Base-by-base conservation (phyloP, 2,888 invertebrate species). In the Tinea semifulvella region DNA sequence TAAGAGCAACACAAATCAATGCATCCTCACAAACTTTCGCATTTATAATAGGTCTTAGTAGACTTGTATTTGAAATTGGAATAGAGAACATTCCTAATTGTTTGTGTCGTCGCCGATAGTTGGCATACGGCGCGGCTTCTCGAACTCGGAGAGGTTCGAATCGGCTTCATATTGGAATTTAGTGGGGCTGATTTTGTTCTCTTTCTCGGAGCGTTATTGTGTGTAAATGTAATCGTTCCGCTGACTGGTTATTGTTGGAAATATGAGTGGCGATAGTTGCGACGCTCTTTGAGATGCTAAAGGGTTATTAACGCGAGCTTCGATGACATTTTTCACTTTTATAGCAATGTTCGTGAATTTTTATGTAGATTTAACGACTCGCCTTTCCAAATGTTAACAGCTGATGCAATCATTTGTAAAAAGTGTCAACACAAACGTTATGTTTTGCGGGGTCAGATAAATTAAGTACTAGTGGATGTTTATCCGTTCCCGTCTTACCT, bases 161-260 rank as follows among this genome's bases (percentile, higher is more conserved):
- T 13, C 26, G 63, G 67, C 73, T 72, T 76, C 70, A 74, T 72
- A 70, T 75, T 72, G 72, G 70, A 68, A 73, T 76, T 74, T 75
- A 74, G 76, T 76, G 72, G 72, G 69, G 65, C 54, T 53, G 61
- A 62, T 57, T 68, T 70, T 72, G 68, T 65, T 76, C 74, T 75
- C 68, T 75, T 79, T 65, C 53, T 58, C 59, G 57, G 61, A 63
- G 50, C 51, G 51, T 53, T 58, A 77, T 79, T 77, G 77, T 79
- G 75, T 77, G 76, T 71, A 65, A 76, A 76, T 77, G 69, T 74
- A 70, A 74, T 74, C 68, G 76, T 73, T 63, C 57, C 53, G 52
- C 56, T 53, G 65, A 58, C 64, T 58, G 66, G 65, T 67, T 69
- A 71, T 68, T 73, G 69, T 62, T 62, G 7, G 67, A 48, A 50